Evolutionary conservation across 1,140 invertebrate genomes (phyloP).

Genomic region (Bicyclus anynana): DNA sequence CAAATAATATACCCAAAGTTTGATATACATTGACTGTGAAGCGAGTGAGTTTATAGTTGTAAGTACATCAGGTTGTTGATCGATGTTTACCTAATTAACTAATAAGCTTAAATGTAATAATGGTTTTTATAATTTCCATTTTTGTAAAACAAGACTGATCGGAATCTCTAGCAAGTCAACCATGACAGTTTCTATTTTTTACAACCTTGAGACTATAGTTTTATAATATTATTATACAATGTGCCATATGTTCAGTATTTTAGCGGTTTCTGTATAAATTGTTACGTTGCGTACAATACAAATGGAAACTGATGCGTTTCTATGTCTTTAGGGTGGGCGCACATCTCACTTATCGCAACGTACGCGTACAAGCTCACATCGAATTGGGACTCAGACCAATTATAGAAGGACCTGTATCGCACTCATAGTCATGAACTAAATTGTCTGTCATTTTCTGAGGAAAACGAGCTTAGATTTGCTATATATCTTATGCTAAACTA

Average conservation of each 20-base stretch:
- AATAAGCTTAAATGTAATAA: background rate
- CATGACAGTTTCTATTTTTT: constrained; percentile 11
- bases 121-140: background rate
- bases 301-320: too few relatives aligned
- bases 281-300: too few relatives aligned
- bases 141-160: constrained; percentile 50
- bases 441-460: too few relatives aligned
- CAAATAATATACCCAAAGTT: background rate
- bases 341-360: too few relatives aligned
- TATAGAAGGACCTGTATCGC: too few relatives aligned
- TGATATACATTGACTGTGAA: background rate
- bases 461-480: too few relatives aligned
- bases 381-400: too few relatives aligned
- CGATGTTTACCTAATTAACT: background rate
- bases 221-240: background rate
- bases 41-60: background rate
- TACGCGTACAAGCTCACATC: too few relatives aligned
- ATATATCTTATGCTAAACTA: too few relatives aligned
- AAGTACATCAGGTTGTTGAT: background rate
- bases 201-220: constrained; percentile 15
- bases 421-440: too few relatives aligned
- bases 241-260: background rate
- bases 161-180: constrained; percentile 38
- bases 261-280: background rate
- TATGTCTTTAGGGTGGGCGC: too few relatives aligned